Conservation (phyloP, 2,888 invertebrate species). For the Charanyca ferruginea region DNA sequence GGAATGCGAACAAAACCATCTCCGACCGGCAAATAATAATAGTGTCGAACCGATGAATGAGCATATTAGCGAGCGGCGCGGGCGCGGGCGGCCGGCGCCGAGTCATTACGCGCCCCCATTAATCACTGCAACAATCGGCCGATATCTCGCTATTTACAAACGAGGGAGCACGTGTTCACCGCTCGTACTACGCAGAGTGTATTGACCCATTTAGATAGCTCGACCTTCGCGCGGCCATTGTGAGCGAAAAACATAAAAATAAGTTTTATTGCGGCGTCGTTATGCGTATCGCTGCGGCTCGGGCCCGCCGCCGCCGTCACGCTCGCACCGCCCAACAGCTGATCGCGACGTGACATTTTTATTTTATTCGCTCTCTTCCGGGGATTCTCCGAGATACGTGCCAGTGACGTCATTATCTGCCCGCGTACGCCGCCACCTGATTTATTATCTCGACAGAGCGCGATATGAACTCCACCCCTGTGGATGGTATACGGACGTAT, state of each 20-base stretch:
- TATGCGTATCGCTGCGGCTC: constrained; percentile 88
- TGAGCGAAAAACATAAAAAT: constrained; percentile 91
- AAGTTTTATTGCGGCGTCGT: constrained; percentile 91
- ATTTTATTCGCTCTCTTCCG: constrained; percentile 90
- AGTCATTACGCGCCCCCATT: constrained; percentile 91
- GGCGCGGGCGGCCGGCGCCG: constrained; percentile 78
- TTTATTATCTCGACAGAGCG: constrained; percentile 86
- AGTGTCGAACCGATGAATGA: constrained; percentile 89
- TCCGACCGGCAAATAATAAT: constrained; percentile 84
- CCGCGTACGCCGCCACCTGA: constrained; percentile 83
- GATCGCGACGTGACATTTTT: constrained; percentile 91
- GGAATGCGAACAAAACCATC: constrained; percentile 88
- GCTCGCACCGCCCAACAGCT: constrained; percentile 87
- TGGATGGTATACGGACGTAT: constrained; percentile 65
- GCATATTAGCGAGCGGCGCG: constrained; percentile 87
- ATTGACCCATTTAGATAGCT: constrained; percentile 91
- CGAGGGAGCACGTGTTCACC: constrained; percentile 90
- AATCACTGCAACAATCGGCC: constrained; percentile 91
- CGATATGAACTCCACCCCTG: constrained; percentile 77
- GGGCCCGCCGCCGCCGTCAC: constrained; percentile 81
- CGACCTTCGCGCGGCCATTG: constrained; percentile 91
- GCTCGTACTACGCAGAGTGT: constrained; percentile 90
- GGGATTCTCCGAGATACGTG: constrained; percentile 90
- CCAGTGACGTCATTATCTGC: constrained; percentile 89
- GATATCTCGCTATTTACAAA: constrained; percentile 91